Base-by-base conservation (phyloP, 2,888 invertebrate genomes). In the Physocephala rufipes region DNA sequence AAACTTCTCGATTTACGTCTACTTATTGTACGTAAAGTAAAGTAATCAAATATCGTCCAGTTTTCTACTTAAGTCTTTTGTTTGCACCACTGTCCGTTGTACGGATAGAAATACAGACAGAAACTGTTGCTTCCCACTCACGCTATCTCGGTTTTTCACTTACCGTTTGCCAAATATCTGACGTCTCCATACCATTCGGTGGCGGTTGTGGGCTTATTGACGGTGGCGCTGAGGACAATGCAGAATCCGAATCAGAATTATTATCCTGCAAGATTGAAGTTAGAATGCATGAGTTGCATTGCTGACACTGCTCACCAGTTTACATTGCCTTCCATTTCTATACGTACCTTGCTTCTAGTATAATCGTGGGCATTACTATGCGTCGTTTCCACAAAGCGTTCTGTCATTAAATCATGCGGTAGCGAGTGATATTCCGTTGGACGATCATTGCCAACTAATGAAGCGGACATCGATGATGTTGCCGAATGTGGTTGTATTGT, bases 191-290 rank as follows among this genome's bases (percentile, higher is more conserved):
- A 62, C 85, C 85, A 71, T 81, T 82, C 24, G 83, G 80, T 15
- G 86, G 85, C 79, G 91, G 91, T 82, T 91, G 91, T 70, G 91
- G 91, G 77, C 91, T 91, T 78, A 91, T 88, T 66, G 91, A 91
- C 74, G 90, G 89, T 71, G 91, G 91, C 75, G 90, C 91, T 75
- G 91, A 91, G 74, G 91, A 91, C 76, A 91, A 87, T 72, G 91
- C 91, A 64, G 91, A 91, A 80, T 91, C 91, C 76, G 89, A 90
- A 85, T 91, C 91, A 76, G 90, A 89, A 79, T 80, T 81, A 76
- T 79, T 78, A 61, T 84, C 82, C 79, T 84, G 75, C 13, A 62
- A 16, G 45, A 15, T 7, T 43, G 24, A 55, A 47, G 21, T 1
- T 65, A 68, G 70, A 53, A 21, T 21, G 24, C 62, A 21, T 47